phyloP scores from a whole-genome alignment of 2,797 vertebrate species.

The Sebastes iracundus region DNA sequence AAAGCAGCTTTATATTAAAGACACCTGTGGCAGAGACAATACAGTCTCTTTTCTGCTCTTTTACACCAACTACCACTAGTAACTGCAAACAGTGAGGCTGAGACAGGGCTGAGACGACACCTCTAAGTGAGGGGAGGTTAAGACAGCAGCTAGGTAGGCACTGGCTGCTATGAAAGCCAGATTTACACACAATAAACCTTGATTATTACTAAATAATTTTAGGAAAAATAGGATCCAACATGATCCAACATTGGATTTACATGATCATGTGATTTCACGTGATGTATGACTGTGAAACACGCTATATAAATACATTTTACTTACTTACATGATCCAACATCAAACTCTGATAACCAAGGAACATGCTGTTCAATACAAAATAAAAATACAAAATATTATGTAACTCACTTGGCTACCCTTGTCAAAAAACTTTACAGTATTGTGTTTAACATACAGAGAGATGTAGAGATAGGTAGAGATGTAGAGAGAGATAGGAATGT shows the following conservation, averaged over 20 bases:
- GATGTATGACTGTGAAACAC: too few relatives aligned
- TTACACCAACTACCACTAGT: not conserved
- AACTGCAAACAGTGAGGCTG: slow-evolving; percentile 4
- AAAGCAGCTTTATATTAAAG: slow-evolving; percentile 12
- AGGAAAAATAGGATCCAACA: not conserved
- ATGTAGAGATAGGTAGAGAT: too few relatives aligned
- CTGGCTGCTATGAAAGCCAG: not conserved
- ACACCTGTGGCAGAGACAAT: not conserved
- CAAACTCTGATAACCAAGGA: not conserved
- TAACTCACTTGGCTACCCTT: not conserved
- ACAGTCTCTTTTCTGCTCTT: not conserved
- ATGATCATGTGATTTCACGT: too few relatives aligned
- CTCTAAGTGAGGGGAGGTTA: slow-evolving; percentile 1
- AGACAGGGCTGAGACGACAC: slow-evolving; percentile 1
- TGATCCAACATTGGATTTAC: too few relatives aligned
- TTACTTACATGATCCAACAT: not conserved
- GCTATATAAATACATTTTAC: too few relatives aligned
- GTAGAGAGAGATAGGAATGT: not conserved
- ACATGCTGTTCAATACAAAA: not conserved
- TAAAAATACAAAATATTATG: not conserved
- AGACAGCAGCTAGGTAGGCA: not conserved
- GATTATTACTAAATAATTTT: not conserved
- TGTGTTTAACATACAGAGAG: not conserved
- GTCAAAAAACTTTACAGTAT: not conserved
- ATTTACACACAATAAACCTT: slow-evolving; percentile 5